phyloP scores from a whole-genome alignment of 1,140 invertebrate species.

The Liolophura sinensis region DNA sequence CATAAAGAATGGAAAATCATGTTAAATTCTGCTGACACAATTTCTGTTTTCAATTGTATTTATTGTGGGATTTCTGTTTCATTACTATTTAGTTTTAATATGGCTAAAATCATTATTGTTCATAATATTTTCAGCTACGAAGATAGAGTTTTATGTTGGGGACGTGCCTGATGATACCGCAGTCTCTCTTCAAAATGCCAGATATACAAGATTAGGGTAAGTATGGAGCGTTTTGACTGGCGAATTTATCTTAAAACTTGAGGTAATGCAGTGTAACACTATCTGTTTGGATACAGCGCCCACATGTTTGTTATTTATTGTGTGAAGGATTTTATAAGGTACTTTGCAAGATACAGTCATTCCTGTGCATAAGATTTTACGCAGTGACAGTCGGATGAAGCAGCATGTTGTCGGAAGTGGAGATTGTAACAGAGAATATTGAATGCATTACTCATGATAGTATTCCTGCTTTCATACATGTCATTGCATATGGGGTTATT shows the following conservation, averaged over 20 bases:
- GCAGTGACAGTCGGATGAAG: no score
- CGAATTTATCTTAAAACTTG: background rate
- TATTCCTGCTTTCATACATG: no score
- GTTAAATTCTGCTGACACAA: background rate
- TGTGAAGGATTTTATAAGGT: no score
- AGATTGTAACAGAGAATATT: no score
- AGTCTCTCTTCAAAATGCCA: slow-evolving; percentile 51
- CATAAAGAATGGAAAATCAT: background rate
- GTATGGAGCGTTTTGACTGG: no score
- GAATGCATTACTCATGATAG: no score
- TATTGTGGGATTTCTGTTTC: background rate
- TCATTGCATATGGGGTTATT: no score
- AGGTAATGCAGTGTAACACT: background rate
- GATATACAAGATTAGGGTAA: slow-evolving; percentile 61
- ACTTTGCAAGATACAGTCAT: no score
- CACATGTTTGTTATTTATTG: background rate
- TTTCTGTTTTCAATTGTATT: background rate
- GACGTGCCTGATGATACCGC: slow-evolving; percentile 54
- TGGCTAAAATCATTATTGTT: background rate
- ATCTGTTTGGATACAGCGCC: background rate
- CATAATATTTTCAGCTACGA: slow-evolving; percentile 52
- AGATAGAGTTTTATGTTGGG: slow-evolving; percentile 61
- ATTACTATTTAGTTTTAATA: background rate
- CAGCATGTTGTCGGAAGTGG: no score
- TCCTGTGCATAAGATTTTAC: no score